phyloP scores from a whole-genome alignment of 2,888 invertebrate species.

The Lottia scabra region DNA sequence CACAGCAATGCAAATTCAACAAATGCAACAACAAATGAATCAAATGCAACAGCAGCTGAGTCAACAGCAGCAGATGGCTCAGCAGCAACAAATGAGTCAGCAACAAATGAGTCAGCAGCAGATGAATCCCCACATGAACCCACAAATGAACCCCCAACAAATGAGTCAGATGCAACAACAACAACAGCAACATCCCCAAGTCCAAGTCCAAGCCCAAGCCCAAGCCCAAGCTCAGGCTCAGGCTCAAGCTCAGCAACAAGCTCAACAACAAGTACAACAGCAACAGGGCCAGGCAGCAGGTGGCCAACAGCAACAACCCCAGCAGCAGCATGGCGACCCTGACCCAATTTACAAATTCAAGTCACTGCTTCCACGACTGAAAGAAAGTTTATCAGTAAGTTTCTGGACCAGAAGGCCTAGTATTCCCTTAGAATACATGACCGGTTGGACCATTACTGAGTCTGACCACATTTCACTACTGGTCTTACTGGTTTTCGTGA shows the following conservation, averaged over 20 bases:
- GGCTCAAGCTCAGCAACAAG: constrained; percentile 24
- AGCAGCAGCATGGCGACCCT: constrained; percentile 39
- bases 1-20: neutral
- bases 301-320: constrained; percentile 20
- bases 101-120: too few relatives aligned
- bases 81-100: too few relatives aligned
- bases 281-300: neutral
- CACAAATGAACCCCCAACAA: too few relatives aligned
- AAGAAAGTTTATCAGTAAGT: constrained; percentile 54
- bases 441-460: too few relatives aligned
- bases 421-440: too few relatives aligned
- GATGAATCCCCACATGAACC: too few relatives aligned
- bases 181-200: too few relatives aligned
- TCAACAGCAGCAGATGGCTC: neutral
- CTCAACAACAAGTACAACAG: constrained; percentile 25
- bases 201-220: constrained; percentile 15
- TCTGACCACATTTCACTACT: too few relatives aligned
- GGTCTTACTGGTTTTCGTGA: too few relatives aligned
- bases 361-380: constrained; percentile 50
- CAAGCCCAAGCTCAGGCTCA: constrained; percentile 27
- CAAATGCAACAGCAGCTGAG: neutral
- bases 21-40: neutral
- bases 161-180: too few relatives aligned
- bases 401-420: too few relatives aligned
- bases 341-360: constrained; percentile 56